Percentiles rank a stretch among this genome's conserved stretches.
Conservation (phyloP, 2,113 vertebrate genomes). For the Catharus minimus region DNA sequence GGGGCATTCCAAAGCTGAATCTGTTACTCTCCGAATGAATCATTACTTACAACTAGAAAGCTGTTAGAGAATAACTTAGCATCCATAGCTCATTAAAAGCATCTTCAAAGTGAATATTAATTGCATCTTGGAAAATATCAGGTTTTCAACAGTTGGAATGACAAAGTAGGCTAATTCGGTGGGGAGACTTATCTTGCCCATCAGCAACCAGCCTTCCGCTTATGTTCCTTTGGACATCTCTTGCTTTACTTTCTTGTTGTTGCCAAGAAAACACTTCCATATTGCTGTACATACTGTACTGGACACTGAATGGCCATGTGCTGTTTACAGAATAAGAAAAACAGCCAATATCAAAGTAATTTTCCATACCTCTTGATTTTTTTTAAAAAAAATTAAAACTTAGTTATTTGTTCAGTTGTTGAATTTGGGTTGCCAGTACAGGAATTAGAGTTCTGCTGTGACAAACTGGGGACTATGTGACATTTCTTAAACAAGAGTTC, state of each 20-base stretch:
- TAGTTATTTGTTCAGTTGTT: background rate
- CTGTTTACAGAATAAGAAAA: slow-evolving; percentile 39
- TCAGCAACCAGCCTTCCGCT: slow-evolving; percentile 53
- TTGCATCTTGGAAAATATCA: slow-evolving; percentile 66
- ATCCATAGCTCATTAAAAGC: slow-evolving; percentile 61
- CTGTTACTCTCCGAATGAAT: slow-evolving; percentile 56
- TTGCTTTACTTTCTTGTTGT: slow-evolving; percentile 58
- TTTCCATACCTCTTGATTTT: background rate
- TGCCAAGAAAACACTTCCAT: slow-evolving; percentile 59
- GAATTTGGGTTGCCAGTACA: background rate
- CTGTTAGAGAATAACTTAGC: slow-evolving; percentile 56
- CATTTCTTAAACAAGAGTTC: background rate
- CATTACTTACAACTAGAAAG: slow-evolving; percentile 54
- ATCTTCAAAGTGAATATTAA: slow-evolving; percentile 69
- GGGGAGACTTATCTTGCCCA: slow-evolving; percentile 59
- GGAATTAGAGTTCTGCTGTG: background rate
- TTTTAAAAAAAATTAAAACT: background rate
- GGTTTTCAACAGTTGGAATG: slow-evolving; percentile 68
- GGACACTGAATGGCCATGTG: slow-evolving; percentile 35
- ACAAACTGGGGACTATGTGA: background rate
- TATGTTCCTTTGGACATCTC: slow-evolving; percentile 62
- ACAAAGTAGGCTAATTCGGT: slow-evolving; percentile 64
- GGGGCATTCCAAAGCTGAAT: slow-evolving; percentile 45
- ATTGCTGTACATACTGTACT: slow-evolving; percentile 29
- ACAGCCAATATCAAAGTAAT: background rate